A percentile compares a stretch with the other conserved stretches of the same genome.
Evolutionary conservation across 2,888 invertebrate genomes (phyloP).

Genomic region (Bombylius major): DNA sequence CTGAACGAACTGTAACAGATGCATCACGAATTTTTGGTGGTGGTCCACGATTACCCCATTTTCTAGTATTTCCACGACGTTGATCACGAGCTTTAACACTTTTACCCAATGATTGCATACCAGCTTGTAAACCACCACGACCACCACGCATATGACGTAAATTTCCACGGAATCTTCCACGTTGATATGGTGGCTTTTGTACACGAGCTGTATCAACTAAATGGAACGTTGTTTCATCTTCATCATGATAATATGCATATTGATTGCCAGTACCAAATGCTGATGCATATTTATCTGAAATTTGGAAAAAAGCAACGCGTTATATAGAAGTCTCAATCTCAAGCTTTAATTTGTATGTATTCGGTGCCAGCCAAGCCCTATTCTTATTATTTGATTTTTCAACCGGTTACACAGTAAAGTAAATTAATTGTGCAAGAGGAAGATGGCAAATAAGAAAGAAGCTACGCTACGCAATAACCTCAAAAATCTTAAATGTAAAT

Average conservation of each 20-base stretch:
- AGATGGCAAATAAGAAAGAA: no score
- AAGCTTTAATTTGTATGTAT: no score
- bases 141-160: constrained; percentile 58
- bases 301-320: background rate
- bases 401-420: no score
- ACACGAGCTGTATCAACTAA: constrained; percentile 88
- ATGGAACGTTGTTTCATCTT: constrained; percentile 97
- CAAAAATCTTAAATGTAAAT: background rate
- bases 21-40: constrained; percentile 92
- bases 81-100: constrained; percentile 65
- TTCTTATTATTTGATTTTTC: no score
- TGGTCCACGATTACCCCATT: constrained; percentile 73
- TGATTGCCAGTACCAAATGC: constrained; percentile 91
- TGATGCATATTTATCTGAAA: constrained; percentile 75
- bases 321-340: no score
- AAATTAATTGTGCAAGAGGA: no score
- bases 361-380: no score
- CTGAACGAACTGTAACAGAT: constrained; percentile 88
- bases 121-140: constrained; percentile 54
- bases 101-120: constrained; percentile 74
- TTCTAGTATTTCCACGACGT: constrained; percentile 62
- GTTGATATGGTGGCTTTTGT: constrained; percentile 84
- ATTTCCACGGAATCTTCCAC: constrained; percentile 76
- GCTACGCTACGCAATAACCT: background rate
- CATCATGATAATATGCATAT: constrained; percentile 97